These are phyloP conservation scores for Notospermus geniculatus DNA, from an alignment of 1,140 invertebrate genomes.

Conservation along the genomic window DNA sequence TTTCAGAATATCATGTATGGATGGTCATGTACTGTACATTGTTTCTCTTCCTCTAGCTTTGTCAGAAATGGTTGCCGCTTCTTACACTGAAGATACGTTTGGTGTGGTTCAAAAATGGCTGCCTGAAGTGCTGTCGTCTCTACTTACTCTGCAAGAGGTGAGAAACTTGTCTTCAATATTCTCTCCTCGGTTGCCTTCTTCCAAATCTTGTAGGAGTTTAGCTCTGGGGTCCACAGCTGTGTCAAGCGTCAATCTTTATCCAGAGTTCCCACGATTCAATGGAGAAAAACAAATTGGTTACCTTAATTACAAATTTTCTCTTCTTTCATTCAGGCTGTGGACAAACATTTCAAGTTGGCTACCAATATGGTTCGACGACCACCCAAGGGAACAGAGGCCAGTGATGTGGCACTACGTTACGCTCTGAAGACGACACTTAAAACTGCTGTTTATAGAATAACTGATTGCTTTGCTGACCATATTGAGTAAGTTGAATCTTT, in stretches of 20 bases:
- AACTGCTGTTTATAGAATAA: constrained; percentile 38
- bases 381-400: constrained; percentile 14
- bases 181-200: too few relatives aligned
- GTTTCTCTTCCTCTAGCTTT: constrained; percentile 29
- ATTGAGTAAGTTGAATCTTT: constrained; percentile 30
- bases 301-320: background rate
- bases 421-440: constrained; percentile 33
- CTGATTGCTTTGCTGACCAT: constrained; percentile 36
- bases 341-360: constrained; percentile 42
- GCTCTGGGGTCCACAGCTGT: too few relatives aligned
- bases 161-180: too few relatives aligned
- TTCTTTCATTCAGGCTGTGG: constrained; percentile 34
- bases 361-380: constrained; percentile 22
- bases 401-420: constrained; percentile 29
- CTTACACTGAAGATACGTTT: constrained; percentile 41
- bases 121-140: constrained; percentile 30
- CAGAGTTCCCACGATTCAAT: too few relatives aligned
- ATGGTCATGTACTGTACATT: too few relatives aligned
- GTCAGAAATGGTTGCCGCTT: constrained; percentile 37
- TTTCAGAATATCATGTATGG: too few relatives aligned
- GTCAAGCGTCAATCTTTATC: too few relatives aligned
- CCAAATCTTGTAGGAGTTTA: too few relatives aligned
- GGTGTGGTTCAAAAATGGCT: constrained; percentile 47
- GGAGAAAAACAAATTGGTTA: too few relatives aligned
- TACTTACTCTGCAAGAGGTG: constrained; percentile 45